Base-by-base conservation (phyloP, 2,888 invertebrate genomes). In the Drosophila mettleri region DNA sequence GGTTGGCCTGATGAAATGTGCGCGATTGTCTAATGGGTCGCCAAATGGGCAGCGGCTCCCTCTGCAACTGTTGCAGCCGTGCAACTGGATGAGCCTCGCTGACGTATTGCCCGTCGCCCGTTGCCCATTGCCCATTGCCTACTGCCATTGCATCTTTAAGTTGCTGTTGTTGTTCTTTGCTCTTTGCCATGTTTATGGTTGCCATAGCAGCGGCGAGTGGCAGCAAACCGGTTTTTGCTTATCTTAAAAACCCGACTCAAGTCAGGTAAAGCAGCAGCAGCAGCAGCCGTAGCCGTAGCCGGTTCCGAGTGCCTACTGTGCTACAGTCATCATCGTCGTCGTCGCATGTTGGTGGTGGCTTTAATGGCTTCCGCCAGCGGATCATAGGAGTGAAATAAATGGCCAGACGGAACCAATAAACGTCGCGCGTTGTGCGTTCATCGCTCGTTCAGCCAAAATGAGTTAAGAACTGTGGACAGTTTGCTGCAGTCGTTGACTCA, bases 351-450 rank as follows among this genome's bases (percentile, higher is more conserved):
- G 88, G 90, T 91, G 89, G 91, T 91, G 90, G 91, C 87, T 91
- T 92, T 92, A 92, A 92, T 92, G 92, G 92, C 92, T 92, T 91
- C 92, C 91, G 91, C 91, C 91, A 90, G 88, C 89, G 89, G 89
- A 91, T 90, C 90, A 88, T 89, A 90, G 83, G 91, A 90, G 87
- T 84, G 87, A 90, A 89, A 91, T 91, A 88, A 90, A 91, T 92
- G 91, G 91, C 89, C 89, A 89, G 89, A 90, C 90, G 90, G 90
- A 91, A 90, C 91, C 91, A 91, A 91, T 91, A 91, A 91, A 90
- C 90, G 90, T 89, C 90, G 88, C 82, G 80, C 78, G 79, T 79
- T 74, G 63, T 71, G 67, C 71, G 74, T 86, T 88, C 84, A 74
- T 67, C 86, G 79, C 70, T 75, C 60, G 63, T 58, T 71, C 73